These are phyloP conservation scores for Aspiorhynchus laticeps DNA, from an alignment of 2,113 vertebrate species.

Conservation along the genomic window DNA sequence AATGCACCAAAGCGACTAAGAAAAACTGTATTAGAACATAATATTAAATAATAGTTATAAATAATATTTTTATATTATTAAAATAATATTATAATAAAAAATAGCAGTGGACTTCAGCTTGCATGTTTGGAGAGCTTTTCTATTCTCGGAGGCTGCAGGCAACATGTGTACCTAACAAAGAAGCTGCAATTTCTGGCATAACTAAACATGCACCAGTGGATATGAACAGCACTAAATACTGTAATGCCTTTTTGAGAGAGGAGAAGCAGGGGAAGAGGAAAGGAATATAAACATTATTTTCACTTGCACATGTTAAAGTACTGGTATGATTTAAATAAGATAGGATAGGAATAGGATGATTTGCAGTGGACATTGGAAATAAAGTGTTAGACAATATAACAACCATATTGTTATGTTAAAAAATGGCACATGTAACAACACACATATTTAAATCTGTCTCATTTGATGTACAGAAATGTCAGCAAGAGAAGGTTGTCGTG, in stretches of 20 bases:
- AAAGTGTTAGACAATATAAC: conserved; percentile 7
- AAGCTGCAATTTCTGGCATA: conserved; percentile 23
- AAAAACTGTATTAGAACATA: too few species aligned
- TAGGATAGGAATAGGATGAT: neutral
- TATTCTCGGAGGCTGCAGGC: conserved; percentile 19
- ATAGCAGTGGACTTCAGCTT: conserved; percentile 3
- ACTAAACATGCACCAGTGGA: conserved; percentile 40
- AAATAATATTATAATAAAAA: neutral
- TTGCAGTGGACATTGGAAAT: neutral
- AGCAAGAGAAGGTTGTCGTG: conserved; percentile 8
- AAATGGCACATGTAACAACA: neutral
- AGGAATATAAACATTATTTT: neutral
- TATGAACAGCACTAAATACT: conserved; percentile 20
- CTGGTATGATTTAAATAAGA: neutral
- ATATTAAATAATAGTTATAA: too few species aligned
- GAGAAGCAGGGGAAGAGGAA: neutral
- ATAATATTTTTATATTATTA: too few species aligned
- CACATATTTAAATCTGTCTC: conserved; percentile 12
- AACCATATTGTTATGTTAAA: neutral
- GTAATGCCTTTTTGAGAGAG: neutral
- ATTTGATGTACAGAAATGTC: neutral
- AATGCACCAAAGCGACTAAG: too few species aligned
- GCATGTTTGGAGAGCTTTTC: neutral
- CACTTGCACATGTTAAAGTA: neutral
- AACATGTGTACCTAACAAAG: conserved; percentile 29